phyloP scores from a whole-genome alignment of 1,140 invertebrate genomes.

The fruit fly (Drosophila melanogaster) region DNA sequence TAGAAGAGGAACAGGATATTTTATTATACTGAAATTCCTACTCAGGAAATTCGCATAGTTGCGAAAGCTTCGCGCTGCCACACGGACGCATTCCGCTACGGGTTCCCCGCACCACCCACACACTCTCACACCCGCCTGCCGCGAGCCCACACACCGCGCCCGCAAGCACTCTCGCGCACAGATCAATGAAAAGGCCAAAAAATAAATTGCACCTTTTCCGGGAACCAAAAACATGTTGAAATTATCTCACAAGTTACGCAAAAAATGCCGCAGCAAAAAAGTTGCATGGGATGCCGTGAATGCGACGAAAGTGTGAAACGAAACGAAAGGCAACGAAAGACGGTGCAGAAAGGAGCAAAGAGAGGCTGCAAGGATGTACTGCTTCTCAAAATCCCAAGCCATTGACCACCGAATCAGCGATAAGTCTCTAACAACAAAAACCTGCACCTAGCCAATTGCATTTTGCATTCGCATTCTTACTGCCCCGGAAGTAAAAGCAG shows the following conservation, averaged over 20 bases:
- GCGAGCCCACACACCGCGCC: constrained; percentile 22
- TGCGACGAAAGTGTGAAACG: constrained; percentile 68
- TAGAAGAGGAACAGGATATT: constrained; percentile 76
- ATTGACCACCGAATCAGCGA: constrained; percentile 75
- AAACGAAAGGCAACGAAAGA: constrained; percentile 52
- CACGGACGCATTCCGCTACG: constrained; percentile 78
- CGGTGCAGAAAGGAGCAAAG: constrained; percentile 9
- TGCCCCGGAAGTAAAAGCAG: constrained; percentile 59
- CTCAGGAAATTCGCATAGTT: constrained; percentile 79
- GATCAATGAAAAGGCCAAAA: constrained; percentile 67
- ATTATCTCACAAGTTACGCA: constrained; percentile 74
- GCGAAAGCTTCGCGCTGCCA: constrained; percentile 82
- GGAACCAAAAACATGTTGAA: constrained; percentile 48
- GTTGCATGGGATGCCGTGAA: constrained; percentile 28
- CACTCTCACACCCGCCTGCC: constrained; percentile 17
- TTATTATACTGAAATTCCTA: constrained; percentile 84
- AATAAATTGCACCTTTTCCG: constrained; percentile 31
- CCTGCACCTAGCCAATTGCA: constrained; percentile 26
- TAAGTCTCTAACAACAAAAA: constrained; percentile 62
- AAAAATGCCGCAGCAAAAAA: constrained; percentile 72
- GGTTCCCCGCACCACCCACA: constrained; percentile 47
- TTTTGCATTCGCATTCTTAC: constrained; percentile 26
- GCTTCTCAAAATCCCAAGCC: constrained; percentile 22
- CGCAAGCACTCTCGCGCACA: constrained; percentile 66
- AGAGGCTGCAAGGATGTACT: constrained; percentile 61